A percentile compares a stretch with the other conserved stretches of the same genome.
Evolutionary conservation across 2,888 invertebrate species (phyloP).

Genomic region (Danaus chrysippus): DNA sequence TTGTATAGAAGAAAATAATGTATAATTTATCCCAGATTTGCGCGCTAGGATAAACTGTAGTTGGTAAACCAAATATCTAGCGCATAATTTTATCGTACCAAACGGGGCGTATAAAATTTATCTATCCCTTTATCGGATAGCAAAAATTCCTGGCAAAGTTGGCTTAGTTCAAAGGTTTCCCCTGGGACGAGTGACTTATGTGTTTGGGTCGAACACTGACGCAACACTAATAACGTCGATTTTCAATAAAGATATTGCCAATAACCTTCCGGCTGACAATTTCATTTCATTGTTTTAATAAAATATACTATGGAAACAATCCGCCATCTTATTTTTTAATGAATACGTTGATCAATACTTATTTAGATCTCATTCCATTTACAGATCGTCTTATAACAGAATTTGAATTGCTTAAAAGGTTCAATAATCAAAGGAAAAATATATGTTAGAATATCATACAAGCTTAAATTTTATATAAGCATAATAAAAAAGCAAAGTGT

Average conservation of each 20-base stretch:
- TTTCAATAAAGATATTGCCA: conserved; percentile 40
- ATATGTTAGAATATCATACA: no score
- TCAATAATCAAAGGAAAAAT: no score
- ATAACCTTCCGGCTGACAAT: conserved; percentile 22
- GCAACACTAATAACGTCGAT: conserved; percentile 38
- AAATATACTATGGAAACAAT: background rate
- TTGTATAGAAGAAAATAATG: conserved; percentile 1
- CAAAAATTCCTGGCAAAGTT: conserved; percentile 33
- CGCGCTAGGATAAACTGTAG: background rate
- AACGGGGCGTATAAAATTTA: conserved; percentile 32
- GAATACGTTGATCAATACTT: no score
- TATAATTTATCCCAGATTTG: background rate
- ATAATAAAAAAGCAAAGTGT: no score
- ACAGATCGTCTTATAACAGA: no score
- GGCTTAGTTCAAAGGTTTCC: conserved; percentile 39
- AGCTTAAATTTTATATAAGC: no score
- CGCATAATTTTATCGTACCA: conserved; percentile 25
- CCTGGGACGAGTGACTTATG: conserved; percentile 42
- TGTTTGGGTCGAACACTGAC: conserved; percentile 35
- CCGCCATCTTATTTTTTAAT: conserved; percentile 2
- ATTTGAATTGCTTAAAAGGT: no score
- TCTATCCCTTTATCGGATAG: conserved; percentile 27
- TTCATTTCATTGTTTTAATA: conserved; percentile 8
- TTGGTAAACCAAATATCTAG: conserved; percentile 15
- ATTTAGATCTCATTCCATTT: no score